Evolutionary conservation across 2,888 invertebrate genomes (phyloP), one percentile per base, ranked within the genome.

Genomic region (Diachrysia chrysitis): DNA sequence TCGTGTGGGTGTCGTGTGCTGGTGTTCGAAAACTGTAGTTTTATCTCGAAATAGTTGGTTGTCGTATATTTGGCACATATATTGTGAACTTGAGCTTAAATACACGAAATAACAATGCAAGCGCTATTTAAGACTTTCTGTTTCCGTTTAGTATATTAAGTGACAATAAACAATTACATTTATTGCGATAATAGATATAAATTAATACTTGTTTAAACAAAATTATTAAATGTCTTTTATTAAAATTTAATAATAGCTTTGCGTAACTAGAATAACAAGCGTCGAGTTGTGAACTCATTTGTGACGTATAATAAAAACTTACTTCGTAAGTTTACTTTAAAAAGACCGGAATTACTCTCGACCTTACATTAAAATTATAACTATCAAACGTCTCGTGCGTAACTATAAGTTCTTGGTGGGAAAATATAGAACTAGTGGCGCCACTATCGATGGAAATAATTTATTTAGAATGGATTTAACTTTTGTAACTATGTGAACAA

Each of bases 31-130:
- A 80, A 78, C 75, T 79, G 69, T 73, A 42, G 66, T 71, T 71
- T 67, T 68, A 74, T 67, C 72, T 69, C 59, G 61, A 68, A 79
- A 76, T 78, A 77, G 78, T 82, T 75, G 62, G 66, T 77, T 81
- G 79, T 87, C 79, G 77, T 83, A 82, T 65, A 77, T 92, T 93
- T 93, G 93, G 93, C 93, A 93, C 93, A 88, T 81, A 84, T 80
- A 42, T 16, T 83, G 83, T 90, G 85, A 78, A 83, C 84, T 92
- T 93, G 93, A 93, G 91, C 90, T 78, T 84, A 81, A 69, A 82
- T 88, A 88, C 84, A 87, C 85, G 85, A 88, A 88, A 87, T 66
- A 76, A 81, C 79, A 83, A 85, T 87, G 87, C 86, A 89, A 89
- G 87, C 74, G 73, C 87, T 84, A 73, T 84, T 80, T 77, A 82